Evolutionary conservation across 2,797 vertebrate species (phyloP), one percentile per base, ranked within the genome.

Genomic region (Tapera naevia): DNA sequence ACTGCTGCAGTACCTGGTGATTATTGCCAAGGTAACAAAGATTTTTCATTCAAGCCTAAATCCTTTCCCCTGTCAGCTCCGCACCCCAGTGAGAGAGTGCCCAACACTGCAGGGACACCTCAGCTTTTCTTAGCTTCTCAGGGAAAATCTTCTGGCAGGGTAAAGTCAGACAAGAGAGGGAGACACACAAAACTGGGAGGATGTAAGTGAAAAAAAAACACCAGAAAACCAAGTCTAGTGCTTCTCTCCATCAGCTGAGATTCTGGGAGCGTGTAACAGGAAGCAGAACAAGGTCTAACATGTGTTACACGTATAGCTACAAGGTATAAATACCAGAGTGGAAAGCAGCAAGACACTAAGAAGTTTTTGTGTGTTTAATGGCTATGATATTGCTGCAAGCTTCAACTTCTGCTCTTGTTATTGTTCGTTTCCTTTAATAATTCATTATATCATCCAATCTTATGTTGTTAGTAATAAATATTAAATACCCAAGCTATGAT

Each of bases 11-110:
- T 4, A 75, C 54, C 80, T 79, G 88, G 33, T 75, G 73, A 72
- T 93, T 80, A 96, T 91, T 84, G 80, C 86, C 90, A 90, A 91
- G 93, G 94, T 79, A 94, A 95, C 89, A 86, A 81, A 81, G 86
- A 88, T 86, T 94, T 78, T 72, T 75, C 65, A 25, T 57, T 70
- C 58, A 11, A 71, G 41, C 56, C 74, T 39, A 22, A 75, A 80
- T 84, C 67, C 76, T 8, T 57, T 91, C 28, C 73, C 30, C 54
- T 65, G 28, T 27, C 62, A 46, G 70, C 61, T 72, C 50, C 43
- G 28, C n/a, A 24, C 3, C 45, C 37, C 12, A 7, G 24, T 5
- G 17, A 58, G 33, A 37, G 39, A 8, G 2, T 17, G 21, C 30
- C 41, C 5, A 2, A 39, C 74, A 69, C 24, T 13, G 6, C 0